A percentile compares a stretch with the other conserved stretches of the same genome.
These are phyloP conservation scores for Orthosia gothica DNA, from an alignment of 2,888 invertebrate genomes.

Conservation along the genomic window DNA sequence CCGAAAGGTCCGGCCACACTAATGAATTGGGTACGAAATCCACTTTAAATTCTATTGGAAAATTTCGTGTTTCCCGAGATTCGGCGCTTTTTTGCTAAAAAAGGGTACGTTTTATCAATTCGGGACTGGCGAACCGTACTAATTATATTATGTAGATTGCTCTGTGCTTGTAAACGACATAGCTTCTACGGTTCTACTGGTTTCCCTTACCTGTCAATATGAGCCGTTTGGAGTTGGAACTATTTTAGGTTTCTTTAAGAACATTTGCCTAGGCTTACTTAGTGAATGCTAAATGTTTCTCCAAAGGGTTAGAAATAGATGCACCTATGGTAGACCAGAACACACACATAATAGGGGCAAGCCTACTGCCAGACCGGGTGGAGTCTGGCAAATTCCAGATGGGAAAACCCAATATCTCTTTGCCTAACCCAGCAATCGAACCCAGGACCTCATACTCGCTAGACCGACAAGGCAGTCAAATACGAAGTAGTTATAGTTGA, in stretches of 20 bases:
- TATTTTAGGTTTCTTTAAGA: neutral
- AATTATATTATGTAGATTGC: conserved; percentile 72
- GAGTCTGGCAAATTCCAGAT: no score
- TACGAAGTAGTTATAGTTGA: no score
- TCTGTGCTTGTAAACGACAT: conserved; percentile 40
- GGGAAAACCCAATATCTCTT: no score
- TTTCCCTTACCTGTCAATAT: conserved; percentile 38
- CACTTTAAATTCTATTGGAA: conserved; percentile 70
- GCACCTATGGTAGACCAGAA: no score
- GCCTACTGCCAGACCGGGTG: no score
- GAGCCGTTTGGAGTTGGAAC: neutral
- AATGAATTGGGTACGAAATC: conserved; percentile 69
- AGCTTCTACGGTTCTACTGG: neutral
- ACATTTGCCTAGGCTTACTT: neutral
- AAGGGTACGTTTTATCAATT: conserved; percentile 70
- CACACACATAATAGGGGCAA: no score
- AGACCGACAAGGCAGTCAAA: no score
- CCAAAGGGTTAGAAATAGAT: no score
- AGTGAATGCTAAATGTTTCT: no score
- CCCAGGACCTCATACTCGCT: no score
- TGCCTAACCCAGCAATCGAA: no score
- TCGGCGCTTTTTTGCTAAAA: conserved; percentile 59
- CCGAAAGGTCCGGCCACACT: conserved; percentile 48
- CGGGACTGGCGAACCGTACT: conserved; percentile 55
- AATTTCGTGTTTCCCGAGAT: conserved; percentile 59